Base-by-base conservation (phyloP, 30 jellyfish, hydroid and myxozoan species). In the Chironex yamaguchii region DNA sequence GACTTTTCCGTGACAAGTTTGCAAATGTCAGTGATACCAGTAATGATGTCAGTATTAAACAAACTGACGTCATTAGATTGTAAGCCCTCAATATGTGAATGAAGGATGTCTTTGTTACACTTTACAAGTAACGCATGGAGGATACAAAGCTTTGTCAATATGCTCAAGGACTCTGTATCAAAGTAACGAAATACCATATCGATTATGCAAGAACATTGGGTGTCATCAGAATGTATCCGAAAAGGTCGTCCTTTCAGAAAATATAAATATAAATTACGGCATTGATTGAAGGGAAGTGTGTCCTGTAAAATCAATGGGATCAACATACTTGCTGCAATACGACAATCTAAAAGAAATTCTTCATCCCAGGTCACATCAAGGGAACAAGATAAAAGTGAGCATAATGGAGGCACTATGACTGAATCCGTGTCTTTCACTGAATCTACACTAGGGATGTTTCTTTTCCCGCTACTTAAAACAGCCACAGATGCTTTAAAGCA, bases 311-410 rank as follows among this genome's bases (percentile, higher is more conserved):
- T 36, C 9, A 95, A 63, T 3, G 78, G 67, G 14, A 79, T 34
- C 27, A 76, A 67, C 67, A 92, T 84, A 4, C 91, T 96, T n/a
- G 98, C 98, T 0, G 97, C 77, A 67, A 68, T 82, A 31, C 95
- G 71, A 53, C 98, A 86, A 48, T 92, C 98, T 52, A 92, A 66
- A 67, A 87, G 58, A 29, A 71, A 85, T 32, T 28, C 27, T 26
- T 74, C 83, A 28, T 79, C 89, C 32, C 36, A 58, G 21, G 71
- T 51, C 14, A 85, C 77, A 26, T 63, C 77, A 11, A 67, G 3
- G 17, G 92, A 30, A 2, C 14, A 24, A 54, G 35, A 17, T 25
- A 86, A 51, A 22, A 92, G 1, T 21, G 17, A 4, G 6, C 32
- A 24, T 0, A 80, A 34, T 26, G 32, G 20, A 27, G 29, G 23